phyloP scores from a whole-genome alignment of 2,888 invertebrate genomes.

The Dicroscelio sp. region DNA sequence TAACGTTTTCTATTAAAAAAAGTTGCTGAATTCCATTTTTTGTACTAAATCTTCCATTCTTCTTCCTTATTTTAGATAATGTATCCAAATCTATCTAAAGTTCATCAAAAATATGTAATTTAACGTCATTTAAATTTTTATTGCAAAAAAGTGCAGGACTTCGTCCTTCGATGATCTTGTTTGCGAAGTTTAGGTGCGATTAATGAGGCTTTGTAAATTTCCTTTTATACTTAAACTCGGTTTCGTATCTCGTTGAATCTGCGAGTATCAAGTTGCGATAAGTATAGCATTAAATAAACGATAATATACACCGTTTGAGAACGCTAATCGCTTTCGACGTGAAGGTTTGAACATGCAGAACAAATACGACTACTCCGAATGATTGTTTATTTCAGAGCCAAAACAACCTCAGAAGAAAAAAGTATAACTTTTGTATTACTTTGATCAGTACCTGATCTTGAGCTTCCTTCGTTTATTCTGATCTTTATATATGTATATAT shows the following conservation, averaged over 20 bases:
- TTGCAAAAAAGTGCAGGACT: not conserved
- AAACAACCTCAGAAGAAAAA: constrained; percentile 44
- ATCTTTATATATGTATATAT: constrained; percentile 44
- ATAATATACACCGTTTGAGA: constrained; percentile 18
- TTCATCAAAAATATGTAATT: not conserved
- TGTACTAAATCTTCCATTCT: not conserved
- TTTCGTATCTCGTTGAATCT: constrained; percentile 22
- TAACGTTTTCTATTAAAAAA: too few relatives aligned
- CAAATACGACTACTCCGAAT: not conserved
- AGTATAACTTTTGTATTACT: constrained; percentile 72
- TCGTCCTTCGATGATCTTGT: not conserved
- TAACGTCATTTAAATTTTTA: not conserved
- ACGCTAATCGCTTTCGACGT: constrained; percentile 38
- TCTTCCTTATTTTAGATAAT: not conserved
- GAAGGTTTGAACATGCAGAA: not conserved
- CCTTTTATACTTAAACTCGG: constrained; percentile 28
- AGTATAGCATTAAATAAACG: not conserved
- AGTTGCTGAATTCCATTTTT: constrained; percentile 49
- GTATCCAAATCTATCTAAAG: not conserved
- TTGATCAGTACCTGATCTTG: constrained; percentile 77
- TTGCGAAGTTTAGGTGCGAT: not conserved
- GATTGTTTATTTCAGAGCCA: constrained; percentile 53
- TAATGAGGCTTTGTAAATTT: constrained; percentile 46
- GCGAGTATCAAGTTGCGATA: constrained; percentile 9
- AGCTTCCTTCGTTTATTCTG: constrained; percentile 73